phyloP scores from a whole-genome alignment of 1,140 invertebrate genomes.

The Anoplolepis gracilipes region DNA sequence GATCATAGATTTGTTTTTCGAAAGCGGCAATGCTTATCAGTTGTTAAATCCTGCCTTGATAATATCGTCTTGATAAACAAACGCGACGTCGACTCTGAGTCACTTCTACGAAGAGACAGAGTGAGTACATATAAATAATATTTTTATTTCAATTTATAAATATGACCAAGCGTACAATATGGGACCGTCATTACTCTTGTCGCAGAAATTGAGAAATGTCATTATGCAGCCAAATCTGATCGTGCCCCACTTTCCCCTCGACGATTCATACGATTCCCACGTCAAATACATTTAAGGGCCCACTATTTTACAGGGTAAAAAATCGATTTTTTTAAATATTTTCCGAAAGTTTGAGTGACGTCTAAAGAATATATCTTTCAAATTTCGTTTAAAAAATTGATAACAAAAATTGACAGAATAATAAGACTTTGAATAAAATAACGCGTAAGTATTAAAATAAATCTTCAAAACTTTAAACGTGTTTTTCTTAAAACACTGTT shows the following conservation, averaged over 20 bases:
- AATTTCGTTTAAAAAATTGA: too few relatives aligned
- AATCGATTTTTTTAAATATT: too few relatives aligned
- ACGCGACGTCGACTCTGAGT: neutral
- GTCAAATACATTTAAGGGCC: too few relatives aligned
- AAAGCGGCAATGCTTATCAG: conserved; percentile 4
- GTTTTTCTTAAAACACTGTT: too few relatives aligned
- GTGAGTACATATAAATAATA: neutral
- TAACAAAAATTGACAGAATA: too few relatives aligned
- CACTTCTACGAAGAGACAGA: neutral
- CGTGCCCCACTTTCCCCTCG: conserved; percentile 16
- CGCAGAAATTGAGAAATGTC: neutral
- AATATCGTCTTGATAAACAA: conserved; percentile 1
- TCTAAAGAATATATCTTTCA: too few relatives aligned
- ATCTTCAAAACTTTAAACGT: too few relatives aligned
- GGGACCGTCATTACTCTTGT: neutral
- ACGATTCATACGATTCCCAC: neutral
- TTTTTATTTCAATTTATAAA: neutral
- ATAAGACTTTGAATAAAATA: too few relatives aligned
- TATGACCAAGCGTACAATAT: neutral
- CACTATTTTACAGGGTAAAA: too few relatives aligned
- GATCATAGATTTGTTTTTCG: neutral
- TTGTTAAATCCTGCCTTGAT: neutral
- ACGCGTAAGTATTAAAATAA: too few relatives aligned
- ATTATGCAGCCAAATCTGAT: neutral
- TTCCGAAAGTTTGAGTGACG: too few relatives aligned